Evolutionary conservation across 2,888 invertebrate species (phyloP), one percentile per base, ranked within the genome.

Genomic region (Phalera bucephala): DNA sequence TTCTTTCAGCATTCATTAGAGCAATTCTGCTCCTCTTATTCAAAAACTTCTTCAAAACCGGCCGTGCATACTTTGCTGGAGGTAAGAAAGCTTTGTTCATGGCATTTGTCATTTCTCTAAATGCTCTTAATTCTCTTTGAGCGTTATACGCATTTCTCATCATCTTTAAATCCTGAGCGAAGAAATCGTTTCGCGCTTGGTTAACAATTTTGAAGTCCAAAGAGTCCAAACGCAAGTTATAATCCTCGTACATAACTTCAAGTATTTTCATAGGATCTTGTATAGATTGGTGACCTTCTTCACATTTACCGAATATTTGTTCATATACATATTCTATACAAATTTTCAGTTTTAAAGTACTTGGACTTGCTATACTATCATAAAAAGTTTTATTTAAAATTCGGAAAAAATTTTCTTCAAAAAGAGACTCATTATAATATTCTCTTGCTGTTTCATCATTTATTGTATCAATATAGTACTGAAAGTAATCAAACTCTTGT

Each of bases 291-390:
- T 89, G 89, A 1, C 86, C 88, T 60, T 89, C 89, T 54, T 89
- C 88, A 53, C 85, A 84, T 51, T 87, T 87, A 0, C 89, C 88
- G 47, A 85, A 80, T 22, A 89, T 59, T 70, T 87, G 76, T 63
- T 88, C 86, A 40, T 88, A 89, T 12, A 89, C 89, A 43, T 80
- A 89, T 62, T 89, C 89, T 20, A 89, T 76, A 54, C 89, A 89
- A 40, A 88, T 87, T 70, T 81, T 83, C 22, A 89, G 54, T 53
- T 86, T 87, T 17, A 89, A 61, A 10, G 78, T 83, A 36, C 48
- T 59, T 2, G 80, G 84, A 58, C 83, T 84, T 1, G 89, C 87
- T 10, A 89, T 80, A 37, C 73, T 83, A 15, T 85, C 76, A 44
- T 80, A 87, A 64, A 89, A 89, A 6, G 66, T 54, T 40, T 81